Evolutionary conservation across 2,797 vertebrate species (phyloP).

Genomic region (Esox lucius): DNA sequence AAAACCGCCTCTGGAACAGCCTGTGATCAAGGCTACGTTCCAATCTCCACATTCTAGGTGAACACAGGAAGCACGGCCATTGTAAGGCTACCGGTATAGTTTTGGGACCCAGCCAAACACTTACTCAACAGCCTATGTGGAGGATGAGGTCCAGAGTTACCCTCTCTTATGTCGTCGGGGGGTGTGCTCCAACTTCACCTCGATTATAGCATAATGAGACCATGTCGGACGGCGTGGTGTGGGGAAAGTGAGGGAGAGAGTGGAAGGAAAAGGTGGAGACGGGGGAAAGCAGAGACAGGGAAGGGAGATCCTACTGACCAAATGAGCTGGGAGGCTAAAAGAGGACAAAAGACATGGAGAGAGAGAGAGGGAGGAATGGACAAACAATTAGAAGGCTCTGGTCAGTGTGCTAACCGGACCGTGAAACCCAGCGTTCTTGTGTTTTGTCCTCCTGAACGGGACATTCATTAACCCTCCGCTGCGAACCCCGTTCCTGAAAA

Average conservation of each 20-base stretch:
- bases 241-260: not conserved
- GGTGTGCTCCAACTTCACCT: not conserved
- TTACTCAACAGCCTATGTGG: not conserved
- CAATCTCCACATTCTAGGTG: not conserved
- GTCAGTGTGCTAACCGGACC: not conserved
- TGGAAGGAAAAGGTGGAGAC: not conserved
- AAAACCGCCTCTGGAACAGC: not conserved
- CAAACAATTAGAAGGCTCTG: not conserved
- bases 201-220: not conserved
- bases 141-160: conserved; percentile 10
- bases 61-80: not conserved
- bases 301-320: not conserved
- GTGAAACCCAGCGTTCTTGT: conserved; percentile 15
- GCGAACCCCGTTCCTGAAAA: conserved; percentile 24
- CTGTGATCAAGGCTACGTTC: conserved; percentile 10
- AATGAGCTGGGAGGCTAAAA: not conserved
- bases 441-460: too few species aligned
- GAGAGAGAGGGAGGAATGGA: conserved; percentile 7
- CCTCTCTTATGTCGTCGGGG: conserved; percentile 27
- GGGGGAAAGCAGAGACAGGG: not conserved
- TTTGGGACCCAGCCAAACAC: not conserved
- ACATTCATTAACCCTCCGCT: conserved; percentile 11
- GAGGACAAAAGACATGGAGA: not conserved
- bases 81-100: not conserved
- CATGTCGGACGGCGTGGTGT: not conserved